These are phyloP conservation scores for Choloepus didactylus DNA, from an alignment of 2,797 vertebrate species.

Conservation along the genomic window DNA sequence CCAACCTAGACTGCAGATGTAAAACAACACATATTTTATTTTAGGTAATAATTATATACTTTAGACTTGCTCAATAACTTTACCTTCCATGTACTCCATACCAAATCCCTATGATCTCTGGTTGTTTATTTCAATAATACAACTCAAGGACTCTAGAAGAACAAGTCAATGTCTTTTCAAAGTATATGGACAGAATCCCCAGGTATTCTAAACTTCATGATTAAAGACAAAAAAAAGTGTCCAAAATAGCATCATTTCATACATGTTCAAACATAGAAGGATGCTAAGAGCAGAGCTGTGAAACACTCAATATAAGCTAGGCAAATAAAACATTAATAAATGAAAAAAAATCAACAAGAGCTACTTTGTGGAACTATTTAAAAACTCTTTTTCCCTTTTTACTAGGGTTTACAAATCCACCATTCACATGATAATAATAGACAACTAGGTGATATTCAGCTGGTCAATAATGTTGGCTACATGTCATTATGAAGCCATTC, in stretches of 20 bases:
- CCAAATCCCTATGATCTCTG: neutral
- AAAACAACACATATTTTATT: slow-evolving; percentile 38
- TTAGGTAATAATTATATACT: slow-evolving; percentile 47
- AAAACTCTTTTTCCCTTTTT: neutral
- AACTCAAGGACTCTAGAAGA: neutral
- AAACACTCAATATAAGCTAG: neutral
- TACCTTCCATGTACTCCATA: neutral
- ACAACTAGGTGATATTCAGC: neutral
- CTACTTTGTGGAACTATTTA: neutral
- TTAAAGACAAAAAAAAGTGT: neutral
- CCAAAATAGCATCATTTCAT: neutral
- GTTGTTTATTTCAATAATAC: slow-evolving; percentile 16
- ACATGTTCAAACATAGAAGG: slow-evolving; percentile 38
- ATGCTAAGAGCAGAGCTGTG: neutral
- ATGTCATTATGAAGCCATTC: neutral
- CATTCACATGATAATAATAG: neutral
- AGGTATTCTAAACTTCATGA: neutral
- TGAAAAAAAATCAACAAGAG: neutral
- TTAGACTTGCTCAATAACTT: neutral
- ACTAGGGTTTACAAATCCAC: neutral
- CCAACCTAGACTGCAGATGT: neutral
- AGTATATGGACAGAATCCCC: neutral
- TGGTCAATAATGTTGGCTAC: neutral
- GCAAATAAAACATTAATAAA: slow-evolving; percentile 25
- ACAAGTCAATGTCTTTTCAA: neutral